These are phyloP conservation scores for Antheraea assamensis DNA, from an alignment of 2,888 invertebrate genomes.

Conservation along the genomic window DNA sequence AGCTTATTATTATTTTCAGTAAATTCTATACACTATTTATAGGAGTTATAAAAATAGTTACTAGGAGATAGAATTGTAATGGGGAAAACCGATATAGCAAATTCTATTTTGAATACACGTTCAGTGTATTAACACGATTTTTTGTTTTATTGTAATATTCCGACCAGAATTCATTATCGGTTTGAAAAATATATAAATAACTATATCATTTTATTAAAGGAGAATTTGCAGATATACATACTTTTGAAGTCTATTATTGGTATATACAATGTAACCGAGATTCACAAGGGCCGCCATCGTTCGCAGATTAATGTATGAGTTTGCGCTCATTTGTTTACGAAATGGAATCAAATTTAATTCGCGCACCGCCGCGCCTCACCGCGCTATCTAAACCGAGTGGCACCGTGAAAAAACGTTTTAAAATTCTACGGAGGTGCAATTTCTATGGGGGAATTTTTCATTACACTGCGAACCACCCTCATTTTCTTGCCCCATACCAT, in stretches of 20 bases:
- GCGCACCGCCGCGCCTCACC: neutral
- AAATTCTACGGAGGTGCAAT: constrained; percentile 29
- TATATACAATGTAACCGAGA: neutral
- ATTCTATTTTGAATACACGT: neutral
- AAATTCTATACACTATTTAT: too few species aligned
- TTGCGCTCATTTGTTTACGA: constrained; percentile 12
- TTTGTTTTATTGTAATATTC: neutral
- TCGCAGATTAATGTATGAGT: constrained; percentile 11
- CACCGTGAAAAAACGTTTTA: constrained; percentile 17
- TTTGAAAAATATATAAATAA: neutral
- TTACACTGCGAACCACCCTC: constrained; percentile 56
- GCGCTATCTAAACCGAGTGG: constrained; percentile 7
- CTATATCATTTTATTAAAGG: neutral
- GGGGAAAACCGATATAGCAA: neutral
- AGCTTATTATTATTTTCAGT: too few species aligned
- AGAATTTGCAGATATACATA: neutral
- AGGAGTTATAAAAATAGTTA: too few species aligned
- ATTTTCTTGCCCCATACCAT: constrained; percentile 43
- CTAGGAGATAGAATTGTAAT: neutral
- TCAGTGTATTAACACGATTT: neutral
- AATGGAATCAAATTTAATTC: constrained; percentile 17
- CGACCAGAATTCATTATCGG: neutral
- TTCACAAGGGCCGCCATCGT: neutral
- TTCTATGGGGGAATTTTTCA: constrained; percentile 59
- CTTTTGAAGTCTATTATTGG: neutral